A percentile compares a stretch with the other conserved stretches of the same genome.
Evolutionary conservation across 2,888 invertebrate species (phyloP).

Genomic region (Lomographa bimaculata): DNA sequence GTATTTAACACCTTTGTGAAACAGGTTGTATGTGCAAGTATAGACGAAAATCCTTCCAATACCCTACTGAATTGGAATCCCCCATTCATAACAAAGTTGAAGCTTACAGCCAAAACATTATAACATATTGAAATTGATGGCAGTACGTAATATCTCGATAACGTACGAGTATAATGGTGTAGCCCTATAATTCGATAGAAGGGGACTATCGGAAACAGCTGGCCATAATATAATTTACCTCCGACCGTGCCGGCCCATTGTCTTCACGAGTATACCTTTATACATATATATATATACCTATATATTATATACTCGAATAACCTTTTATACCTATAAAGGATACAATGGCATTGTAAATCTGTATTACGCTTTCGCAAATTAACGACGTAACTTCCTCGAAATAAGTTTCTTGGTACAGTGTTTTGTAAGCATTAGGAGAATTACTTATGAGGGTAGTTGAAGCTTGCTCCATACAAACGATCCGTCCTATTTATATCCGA

Average conservation of each 20-base stretch:
- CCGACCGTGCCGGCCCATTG: constrained; percentile 11
- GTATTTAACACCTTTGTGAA: too few species aligned
- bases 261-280: too few species aligned
- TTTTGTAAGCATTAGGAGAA: too few species aligned
- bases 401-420: too few species aligned
- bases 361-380: too few species aligned
- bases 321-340: constrained; percentile 17
- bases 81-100: constrained; percentile 15
- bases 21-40: too few species aligned
- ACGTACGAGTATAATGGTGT: constrained; percentile 16
- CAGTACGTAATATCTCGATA: constrained; percentile 19
- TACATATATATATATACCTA: too few species aligned
- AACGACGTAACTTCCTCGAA: too few species aligned
- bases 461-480: too few species aligned
- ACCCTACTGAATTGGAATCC: background rate
- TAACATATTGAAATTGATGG: constrained; percentile 19
- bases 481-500: too few species aligned
- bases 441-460: too few species aligned
- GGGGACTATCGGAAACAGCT: constrained; percentile 23
- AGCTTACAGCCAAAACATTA: constrained; percentile 17
- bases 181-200: constrained; percentile 23
- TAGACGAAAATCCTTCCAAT: too few species aligned
- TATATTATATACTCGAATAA: constrained; percentile 11
- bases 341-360: constrained; percentile 4
- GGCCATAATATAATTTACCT: constrained; percentile 21